Evolutionary conservation across 1,140 invertebrate species (phyloP).

Genomic region (Eueides isabella): DNA sequence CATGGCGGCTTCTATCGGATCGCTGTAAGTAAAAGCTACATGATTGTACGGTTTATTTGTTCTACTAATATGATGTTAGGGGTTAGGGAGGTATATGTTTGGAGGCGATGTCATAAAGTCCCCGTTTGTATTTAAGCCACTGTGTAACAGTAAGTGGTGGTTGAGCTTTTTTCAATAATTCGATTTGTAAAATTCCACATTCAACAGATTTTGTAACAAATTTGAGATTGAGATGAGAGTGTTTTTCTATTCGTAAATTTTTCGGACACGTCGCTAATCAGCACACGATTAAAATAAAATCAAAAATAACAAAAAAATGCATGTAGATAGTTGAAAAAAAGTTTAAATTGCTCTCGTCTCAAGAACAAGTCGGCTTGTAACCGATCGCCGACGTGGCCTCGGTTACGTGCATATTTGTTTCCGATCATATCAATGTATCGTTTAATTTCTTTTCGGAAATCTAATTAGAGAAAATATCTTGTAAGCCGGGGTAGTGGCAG

Average conservation of each 20-base stretch:
- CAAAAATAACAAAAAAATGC: conserved; percentile 51
- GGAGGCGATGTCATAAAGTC: conserved; percentile 41
- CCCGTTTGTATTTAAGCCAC: conserved; percentile 51
- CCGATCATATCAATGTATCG: conserved; percentile 60
- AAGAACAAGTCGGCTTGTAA: conserved; percentile 74
- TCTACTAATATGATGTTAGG: conserved; percentile 5
- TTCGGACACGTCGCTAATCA: conserved; percentile 70
- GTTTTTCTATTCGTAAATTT: conserved; percentile 49
- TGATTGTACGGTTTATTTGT: conserved; percentile 20
- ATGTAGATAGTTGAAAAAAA: conserved; percentile 60
- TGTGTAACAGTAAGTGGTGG: conserved; percentile 51
- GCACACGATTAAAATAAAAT: conserved; percentile 60
- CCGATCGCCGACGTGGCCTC: conserved; percentile 68
- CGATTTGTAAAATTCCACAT: conserved; percentile 57
- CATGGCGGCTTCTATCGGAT: conserved; percentile 1
- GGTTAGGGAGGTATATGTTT: conserved; percentile 13
- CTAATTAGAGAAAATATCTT: conserved; percentile 71
- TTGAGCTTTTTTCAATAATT: conserved; percentile 63
- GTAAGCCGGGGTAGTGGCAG: conserved; percentile 73
- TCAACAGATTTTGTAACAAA: conserved; percentile 47
- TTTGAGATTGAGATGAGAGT: conserved; percentile 59
- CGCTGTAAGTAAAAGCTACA: neutral
- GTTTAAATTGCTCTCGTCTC: conserved; percentile 64
- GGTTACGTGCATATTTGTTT: conserved; percentile 80
- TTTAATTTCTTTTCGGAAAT: conserved; percentile 60